Percentiles rank a stretch among this genome's conserved stretches.
These are phyloP conservation scores for Eudemis profundana DNA, from an alignment of 2,888 invertebrate species.

Conservation along the genomic window DNA sequence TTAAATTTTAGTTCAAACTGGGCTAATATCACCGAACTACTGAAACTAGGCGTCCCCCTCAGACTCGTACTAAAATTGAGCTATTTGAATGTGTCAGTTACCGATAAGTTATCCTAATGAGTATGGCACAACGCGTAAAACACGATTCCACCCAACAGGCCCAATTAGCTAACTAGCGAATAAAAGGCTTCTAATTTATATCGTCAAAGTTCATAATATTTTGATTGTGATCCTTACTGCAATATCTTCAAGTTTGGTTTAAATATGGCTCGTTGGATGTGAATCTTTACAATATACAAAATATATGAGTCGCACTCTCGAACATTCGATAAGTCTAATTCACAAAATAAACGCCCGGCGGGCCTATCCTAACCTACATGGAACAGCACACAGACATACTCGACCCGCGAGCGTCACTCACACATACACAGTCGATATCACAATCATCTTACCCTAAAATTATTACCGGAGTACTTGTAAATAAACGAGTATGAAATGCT, in stretches of 20 bases:
- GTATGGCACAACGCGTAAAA: constrained; percentile 39
- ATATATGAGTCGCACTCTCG: constrained; percentile 32
- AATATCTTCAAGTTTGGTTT: too few relatives aligned
- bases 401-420: constrained; percentile 34
- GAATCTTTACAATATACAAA: constrained; percentile 27
- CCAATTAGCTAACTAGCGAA: too few relatives aligned
- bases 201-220: too few relatives aligned
- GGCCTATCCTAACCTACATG: constrained; percentile 14
- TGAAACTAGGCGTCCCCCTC: too few relatives aligned
- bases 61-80: constrained; percentile 4
- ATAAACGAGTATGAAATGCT: constrained; percentile 29
- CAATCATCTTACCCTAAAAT: constrained; percentile 31
- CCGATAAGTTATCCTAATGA: constrained; percentile 34
- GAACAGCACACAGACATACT: constrained; percentile 24
- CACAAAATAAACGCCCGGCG: constrained; percentile 10
- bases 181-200: too few relatives aligned
- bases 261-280: too few relatives aligned
- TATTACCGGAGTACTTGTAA: constrained; percentile 11
- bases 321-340: constrained; percentile 9
- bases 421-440: constrained; percentile 24
- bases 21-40: too few relatives aligned
- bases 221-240: too few relatives aligned
- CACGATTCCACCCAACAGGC: too few relatives aligned
- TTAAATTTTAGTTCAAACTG: too few relatives aligned
- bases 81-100: constrained; percentile 30